Evolutionary conservation across 1,140 invertebrate genomes (phyloP).

Genomic region (Drosophila quadrilineata): DNA sequence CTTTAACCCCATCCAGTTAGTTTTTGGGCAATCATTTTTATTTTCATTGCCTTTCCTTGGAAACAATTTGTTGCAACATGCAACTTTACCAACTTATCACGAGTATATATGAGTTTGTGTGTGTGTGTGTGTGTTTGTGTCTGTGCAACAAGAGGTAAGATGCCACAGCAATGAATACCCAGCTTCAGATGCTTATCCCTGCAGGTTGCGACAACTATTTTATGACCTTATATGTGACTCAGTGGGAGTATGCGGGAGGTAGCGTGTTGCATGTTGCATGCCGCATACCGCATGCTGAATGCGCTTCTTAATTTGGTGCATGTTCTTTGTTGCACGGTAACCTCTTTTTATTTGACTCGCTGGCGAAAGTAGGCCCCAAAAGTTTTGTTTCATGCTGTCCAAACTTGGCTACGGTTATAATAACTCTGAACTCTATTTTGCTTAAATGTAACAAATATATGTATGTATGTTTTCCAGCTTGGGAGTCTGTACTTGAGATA

Average conservation of each 20-base stretch:
- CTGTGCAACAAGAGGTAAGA: background rate
- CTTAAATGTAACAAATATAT: conserved; percentile 67
- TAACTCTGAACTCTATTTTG: conserved; percentile 41
- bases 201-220: conserved; percentile 72
- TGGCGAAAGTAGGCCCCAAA: conserved; percentile 56
- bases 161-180: conserved; percentile 25
- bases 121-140: background rate
- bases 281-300: background rate
- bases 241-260: background rate
- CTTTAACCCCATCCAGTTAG: conserved; percentile 61
- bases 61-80: conserved; percentile 77
- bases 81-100: conserved; percentile 76
- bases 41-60: conserved; percentile 76
- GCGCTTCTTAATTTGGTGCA: conserved; percentile 53
- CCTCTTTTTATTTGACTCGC: conserved; percentile 51
- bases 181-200: conserved; percentile 69
- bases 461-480: too few species aligned
- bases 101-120: conserved; percentile 13
- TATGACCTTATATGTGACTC: conserved; percentile 66
- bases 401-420: conserved; percentile 40
- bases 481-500: background rate
- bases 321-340: conserved; percentile 69
- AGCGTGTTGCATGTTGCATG: background rate
- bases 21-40: conserved; percentile 61
- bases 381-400: conserved; percentile 44